Percentiles rank a stretch among this genome's conserved stretches.
These are phyloP conservation scores for Philereme transversata DNA, from an alignment of 2,888 invertebrate species.

Conservation along the genomic window DNA sequence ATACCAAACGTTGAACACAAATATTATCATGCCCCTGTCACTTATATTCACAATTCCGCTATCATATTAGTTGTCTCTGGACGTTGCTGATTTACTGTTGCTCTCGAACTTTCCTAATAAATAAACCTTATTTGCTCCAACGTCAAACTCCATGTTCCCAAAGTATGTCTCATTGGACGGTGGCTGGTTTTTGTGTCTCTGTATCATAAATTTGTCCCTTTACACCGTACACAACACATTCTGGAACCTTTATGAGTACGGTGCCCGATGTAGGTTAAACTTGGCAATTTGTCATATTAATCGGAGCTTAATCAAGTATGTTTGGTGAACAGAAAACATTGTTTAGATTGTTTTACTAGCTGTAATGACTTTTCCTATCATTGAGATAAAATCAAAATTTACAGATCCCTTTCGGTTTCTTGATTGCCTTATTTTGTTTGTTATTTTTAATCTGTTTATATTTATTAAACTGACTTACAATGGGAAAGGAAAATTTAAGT, in stretches of 20 bases:
- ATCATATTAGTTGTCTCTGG: constrained; percentile 56
- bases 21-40: constrained; percentile 51
- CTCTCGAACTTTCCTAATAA: constrained; percentile 79
- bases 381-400: constrained; percentile 24
- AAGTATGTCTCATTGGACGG: constrained; percentile 61
- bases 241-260: constrained; percentile 74
- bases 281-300: constrained; percentile 75
- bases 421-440: constrained; percentile 15
- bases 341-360: constrained; percentile 35
- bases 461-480: constrained; percentile 4
- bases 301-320: constrained; percentile 70
- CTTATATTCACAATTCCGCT: constrained; percentile 40
- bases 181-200: constrained; percentile 66
- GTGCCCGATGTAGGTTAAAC: constrained; percentile 65
- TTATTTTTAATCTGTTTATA: constrained; percentile 12
- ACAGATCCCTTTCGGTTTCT: constrained; percentile 4
- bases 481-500: not conserved
- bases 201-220: constrained; percentile 74
- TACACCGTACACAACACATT: constrained; percentile 67
- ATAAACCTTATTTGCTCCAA: constrained; percentile 77
- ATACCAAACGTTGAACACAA: constrained; percentile 49
- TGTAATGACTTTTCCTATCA: constrained; percentile 29
- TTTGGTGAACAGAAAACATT: constrained; percentile 40
- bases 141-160: constrained; percentile 73
- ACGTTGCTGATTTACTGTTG: constrained; percentile 75